Base-by-base conservation (phyloP, 2,113 vertebrate species). In the Acanthochromis polyacanthus region DNA sequence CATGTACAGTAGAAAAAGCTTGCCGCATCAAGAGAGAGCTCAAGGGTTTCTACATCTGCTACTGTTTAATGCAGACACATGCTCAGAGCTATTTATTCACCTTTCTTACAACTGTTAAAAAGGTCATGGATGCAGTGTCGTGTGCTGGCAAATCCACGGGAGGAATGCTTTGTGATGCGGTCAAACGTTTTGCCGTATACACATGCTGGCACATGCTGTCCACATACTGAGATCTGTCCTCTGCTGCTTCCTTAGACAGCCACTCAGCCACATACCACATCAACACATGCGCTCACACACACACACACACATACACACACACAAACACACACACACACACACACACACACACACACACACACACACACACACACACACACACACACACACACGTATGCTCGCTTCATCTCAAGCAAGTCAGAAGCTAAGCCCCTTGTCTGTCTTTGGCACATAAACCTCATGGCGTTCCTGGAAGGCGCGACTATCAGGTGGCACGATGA, bases 401-500 rank as follows among this genome's bases (percentile, higher is more conserved):
- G 53, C 43, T 55, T 40, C 38, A 45, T 72, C 38, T 60, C 48
- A 48, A 52, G 43, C 52, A 72, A 68, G 70, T 46, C 63, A 69
- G 23, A 32, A 67, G 38, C 55, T n/a, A 60, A 58, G 52, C 20
- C 60, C 57, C 64, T 70, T 55, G 71, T 57, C 19, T 75, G 43
- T 72, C 36, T 46, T 28, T 58, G 69, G 78, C 36, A 78, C 52
- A 52, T 72, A 65, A 80, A 69, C 43, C 63, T 73, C 43, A 22
- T 4, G 0, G 61, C 50, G 71, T 78, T 84, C 58, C 50, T 82
- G 83, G 86, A 81, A 85, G 83, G 71, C 23, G 12, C 55, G 53
- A n/a, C 30, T 1, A 12, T 79, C 71, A 72, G 78, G 78, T 70
- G 86, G 58, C 59, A 22, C 5, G 36, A 25, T 61, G 22, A 73